These are phyloP conservation scores for Drosophila ironensis DNA, from an alignment of 1,140 invertebrate genomes.

Conservation along the genomic window DNA sequence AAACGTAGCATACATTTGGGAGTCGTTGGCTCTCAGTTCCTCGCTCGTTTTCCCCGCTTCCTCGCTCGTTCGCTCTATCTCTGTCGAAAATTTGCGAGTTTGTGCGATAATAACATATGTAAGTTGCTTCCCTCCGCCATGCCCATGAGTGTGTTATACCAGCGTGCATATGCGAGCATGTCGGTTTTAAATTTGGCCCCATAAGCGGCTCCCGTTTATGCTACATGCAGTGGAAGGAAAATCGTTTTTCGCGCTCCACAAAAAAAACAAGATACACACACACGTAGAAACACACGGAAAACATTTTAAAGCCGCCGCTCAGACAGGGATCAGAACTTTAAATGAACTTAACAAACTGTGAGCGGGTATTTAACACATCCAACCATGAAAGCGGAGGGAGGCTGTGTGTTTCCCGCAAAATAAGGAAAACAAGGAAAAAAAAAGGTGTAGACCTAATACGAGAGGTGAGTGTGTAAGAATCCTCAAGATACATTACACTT, in stretches of 20 bases:
- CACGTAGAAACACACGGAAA: no score
- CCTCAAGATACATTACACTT: conserved; percentile 65
- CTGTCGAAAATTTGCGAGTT: conserved; percentile 74
- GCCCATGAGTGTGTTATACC: background rate
- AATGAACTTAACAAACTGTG: conserved; percentile 65
- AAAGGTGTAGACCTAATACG: no score
- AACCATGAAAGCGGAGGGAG: conserved; percentile 40
- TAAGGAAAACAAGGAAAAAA: no score
- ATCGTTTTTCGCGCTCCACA: conserved; percentile 1
- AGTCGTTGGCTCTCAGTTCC: conserved; percentile 45
- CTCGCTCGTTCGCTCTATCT: conserved; percentile 17
- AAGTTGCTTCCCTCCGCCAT: conserved; percentile 50
- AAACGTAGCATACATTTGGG: conserved; percentile 76
- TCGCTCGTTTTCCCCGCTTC: background rate
- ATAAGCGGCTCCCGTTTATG: conserved; percentile 52
- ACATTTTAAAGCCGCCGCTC: conserved; percentile 60
- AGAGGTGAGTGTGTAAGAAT: conserved; percentile 25
- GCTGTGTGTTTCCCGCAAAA: background rate
- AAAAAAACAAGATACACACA: background rate
- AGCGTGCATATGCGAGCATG: conserved; percentile 36
- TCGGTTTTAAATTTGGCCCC: conserved; percentile 65
- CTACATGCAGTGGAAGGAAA: conserved; percentile 3
- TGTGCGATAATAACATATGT: conserved; percentile 79
- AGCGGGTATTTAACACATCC: conserved; percentile 49
- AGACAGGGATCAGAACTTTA: conserved; percentile 65